phyloP scores from a whole-genome alignment of 2,888 invertebrate genomes.

The Apodemia duryi region DNA sequence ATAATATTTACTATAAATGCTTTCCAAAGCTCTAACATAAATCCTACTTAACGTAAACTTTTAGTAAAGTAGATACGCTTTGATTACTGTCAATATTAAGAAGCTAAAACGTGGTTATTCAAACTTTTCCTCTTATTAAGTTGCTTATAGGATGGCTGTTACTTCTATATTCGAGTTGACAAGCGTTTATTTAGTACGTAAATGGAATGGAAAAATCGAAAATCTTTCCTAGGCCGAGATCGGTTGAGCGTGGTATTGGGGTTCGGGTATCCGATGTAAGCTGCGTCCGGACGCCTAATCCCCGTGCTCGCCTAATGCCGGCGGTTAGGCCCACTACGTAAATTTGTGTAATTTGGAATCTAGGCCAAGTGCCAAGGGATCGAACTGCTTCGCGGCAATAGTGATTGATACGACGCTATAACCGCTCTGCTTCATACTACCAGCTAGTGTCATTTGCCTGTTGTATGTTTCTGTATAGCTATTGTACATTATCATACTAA shows the following conservation, averaged over 20 bases:
- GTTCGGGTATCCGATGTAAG: constrained; percentile 59
- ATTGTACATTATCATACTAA: not conserved
- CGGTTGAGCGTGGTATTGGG: constrained; percentile 64
- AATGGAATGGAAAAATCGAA: constrained; percentile 46
- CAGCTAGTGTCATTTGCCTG: constrained; percentile 22
- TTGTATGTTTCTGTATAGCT: not conserved
- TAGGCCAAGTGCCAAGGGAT: constrained; percentile 78
- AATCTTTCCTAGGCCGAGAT: constrained; percentile 45
- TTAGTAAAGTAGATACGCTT: constrained; percentile 69
- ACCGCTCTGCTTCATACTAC: constrained; percentile 43
- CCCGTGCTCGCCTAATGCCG: constrained; percentile 57
- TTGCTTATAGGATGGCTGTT: constrained; percentile 57
- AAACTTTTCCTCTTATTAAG: constrained; percentile 74
- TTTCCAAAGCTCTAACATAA: constrained; percentile 37
- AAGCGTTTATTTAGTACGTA: constrained; percentile 32
- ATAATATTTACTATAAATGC: constrained; percentile 8
- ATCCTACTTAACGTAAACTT: constrained; percentile 76
- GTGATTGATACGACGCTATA: constrained; percentile 74
- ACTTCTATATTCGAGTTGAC: constrained; percentile 39
- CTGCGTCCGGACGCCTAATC: constrained; percentile 65
- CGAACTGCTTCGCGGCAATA: constrained; percentile 61
- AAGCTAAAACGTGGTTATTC: constrained; percentile 66
- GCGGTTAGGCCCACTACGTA: constrained; percentile 70
- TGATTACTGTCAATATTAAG: constrained; percentile 70
- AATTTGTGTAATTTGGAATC: constrained; percentile 77